Percentiles rank a stretch among this genome's conserved stretches.
Evolutionary conservation across 64 coral and sea anemone genomes (phyloP).

Genomic region (Astreopora myriophthalma): DNA sequence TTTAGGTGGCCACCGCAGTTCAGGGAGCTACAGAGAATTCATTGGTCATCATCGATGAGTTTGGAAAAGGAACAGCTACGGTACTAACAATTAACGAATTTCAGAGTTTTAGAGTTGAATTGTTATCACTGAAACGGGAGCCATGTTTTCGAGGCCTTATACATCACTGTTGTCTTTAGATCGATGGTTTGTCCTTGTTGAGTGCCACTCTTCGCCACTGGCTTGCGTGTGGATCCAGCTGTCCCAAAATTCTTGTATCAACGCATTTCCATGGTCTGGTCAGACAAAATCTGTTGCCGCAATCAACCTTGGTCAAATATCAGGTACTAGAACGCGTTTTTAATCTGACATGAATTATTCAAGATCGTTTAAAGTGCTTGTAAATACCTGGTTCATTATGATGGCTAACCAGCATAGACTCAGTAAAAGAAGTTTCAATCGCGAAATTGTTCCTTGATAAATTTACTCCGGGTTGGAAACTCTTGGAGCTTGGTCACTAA

Average conservation of each 20-base stretch:
- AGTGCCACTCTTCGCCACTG: slow-evolving; percentile 89
- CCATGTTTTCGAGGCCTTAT: too few species aligned
- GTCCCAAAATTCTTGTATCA: slow-evolving; percentile 87
- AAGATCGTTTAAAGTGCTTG: not conserved
- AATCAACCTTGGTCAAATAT: slow-evolving; percentile 75
- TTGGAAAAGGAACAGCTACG: slow-evolving; percentile 99
- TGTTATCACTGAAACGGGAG: too few species aligned
- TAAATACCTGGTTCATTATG: too few species aligned
- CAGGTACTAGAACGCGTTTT: slow-evolving; percentile 54
- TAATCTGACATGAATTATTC: not conserved
- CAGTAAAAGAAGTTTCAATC: too few species aligned
- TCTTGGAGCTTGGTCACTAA: too few species aligned
- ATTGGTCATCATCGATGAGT: slow-evolving; percentile 96
- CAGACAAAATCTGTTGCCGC: slow-evolving; percentile 83
- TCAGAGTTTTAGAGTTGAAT: too few species aligned
- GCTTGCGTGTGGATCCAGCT: slow-evolving; percentile 57
- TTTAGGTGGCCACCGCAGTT: slow-evolving; percentile 89
- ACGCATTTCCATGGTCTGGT: slow-evolving; percentile 99
- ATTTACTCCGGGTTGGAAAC: too few species aligned
- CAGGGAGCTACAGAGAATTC: slow-evolving; percentile 81
- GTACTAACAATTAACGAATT: slow-evolving; percentile 24
- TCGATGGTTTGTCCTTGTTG: slow-evolving; percentile 92
- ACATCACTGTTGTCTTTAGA: too few species aligned
- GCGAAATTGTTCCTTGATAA: too few species aligned
- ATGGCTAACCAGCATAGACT: too few species aligned